Evolutionary conservation across 2,888 invertebrate genomes (phyloP), one percentile per base, ranked within the genome.

Genomic region (Drosophila antonietae): DNA sequence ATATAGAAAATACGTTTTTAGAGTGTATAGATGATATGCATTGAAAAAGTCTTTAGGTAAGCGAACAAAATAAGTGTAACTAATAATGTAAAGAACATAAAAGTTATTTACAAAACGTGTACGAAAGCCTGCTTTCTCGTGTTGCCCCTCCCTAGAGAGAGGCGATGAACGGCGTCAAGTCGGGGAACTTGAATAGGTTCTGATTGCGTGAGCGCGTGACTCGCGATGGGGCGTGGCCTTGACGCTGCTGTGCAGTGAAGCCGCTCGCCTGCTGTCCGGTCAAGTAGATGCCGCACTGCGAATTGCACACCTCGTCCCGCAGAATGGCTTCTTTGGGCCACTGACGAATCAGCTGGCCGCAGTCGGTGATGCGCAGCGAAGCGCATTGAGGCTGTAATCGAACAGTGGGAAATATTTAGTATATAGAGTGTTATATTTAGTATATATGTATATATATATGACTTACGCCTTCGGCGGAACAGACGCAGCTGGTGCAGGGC

Each of bases 401-500:
- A 41, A 31, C 4, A 20, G 47, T 4, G 7, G 10, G 2, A 12
- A 5, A 7, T 8, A 33, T 61, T 15, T n/a, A 64, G 39, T 18
- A 9, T n/a, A 44, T 9, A 7, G 6, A 20, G 2, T 12, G 31
- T 12, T 18, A 23, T 28, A 18, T 43, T 18, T 15, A 39, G 41
- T 41, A 41, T 41, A 39, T 39, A 33, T 10, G 6, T 33, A n/a
- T 41, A 41, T 41, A 39, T 20, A 2, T 15, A 3, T 8, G 8
- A 94, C 95, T 95, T 93, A 97, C 97, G 90, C 97, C 97, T 93
- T 97, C 97, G 20, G 94, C 93, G 10, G 97, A 96, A 90, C 97
- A 98, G 68, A 97, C 95, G 90, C 97, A 98, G 63, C 97, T 97
- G 0, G 97, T 97, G 91, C 97, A 98, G 3, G 97, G 97, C n/a